Evolutionary conservation across 1,140 invertebrate species (phyloP), one percentile per base, ranked within the genome.

Genomic region (Capitella teleta): DNA sequence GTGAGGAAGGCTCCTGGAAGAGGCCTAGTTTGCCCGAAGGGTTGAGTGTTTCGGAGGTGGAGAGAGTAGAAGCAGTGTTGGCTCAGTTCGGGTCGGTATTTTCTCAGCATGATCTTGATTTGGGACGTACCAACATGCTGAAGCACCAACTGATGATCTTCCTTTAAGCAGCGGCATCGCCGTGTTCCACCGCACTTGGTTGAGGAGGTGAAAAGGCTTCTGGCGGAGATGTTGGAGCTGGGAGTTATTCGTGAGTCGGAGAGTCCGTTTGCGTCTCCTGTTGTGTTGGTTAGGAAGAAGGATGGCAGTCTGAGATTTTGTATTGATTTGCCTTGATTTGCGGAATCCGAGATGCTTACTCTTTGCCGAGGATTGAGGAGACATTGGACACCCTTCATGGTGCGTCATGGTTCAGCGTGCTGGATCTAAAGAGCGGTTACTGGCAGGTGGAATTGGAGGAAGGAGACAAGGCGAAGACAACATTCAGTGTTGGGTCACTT

Each of bases 221-320:
- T 47, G 14, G 18, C 30, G 36, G 45, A 47, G 16, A 8, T 47
- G 25, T 32, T 47, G 28, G 45, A 16, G n/a, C 19, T 16, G 5
- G 45, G 45, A 19, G 45, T 12, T 8, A 47, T 47, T 5, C 25
- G 10, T 8, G 28, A 21, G 19, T 47, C 45, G 4, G n/a, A n/a
- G 18, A 54, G 54, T 28, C 50, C 49, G 12, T 58, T 51, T 52
- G n/a, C 52, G 16, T 42, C 49, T 18, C 44, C 50, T 25, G 44
- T 58, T 3, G 37, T 51, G 10, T 24, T 54, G n/a, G 28, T 23
- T 19, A 24, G 53, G 19, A 61, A 59, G 47, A 58, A 58, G 25
- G 54, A 61, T 55, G 60, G 54, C 12, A 49, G 28, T n/a, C 30
- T 58, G 19, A 30, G 57, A 3, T 41, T 66, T 16, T 64, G 61